Evolutionary conservation across 2,113 vertebrate species (phyloP).

Genomic region (Recurvirostra avosetta): DNA sequence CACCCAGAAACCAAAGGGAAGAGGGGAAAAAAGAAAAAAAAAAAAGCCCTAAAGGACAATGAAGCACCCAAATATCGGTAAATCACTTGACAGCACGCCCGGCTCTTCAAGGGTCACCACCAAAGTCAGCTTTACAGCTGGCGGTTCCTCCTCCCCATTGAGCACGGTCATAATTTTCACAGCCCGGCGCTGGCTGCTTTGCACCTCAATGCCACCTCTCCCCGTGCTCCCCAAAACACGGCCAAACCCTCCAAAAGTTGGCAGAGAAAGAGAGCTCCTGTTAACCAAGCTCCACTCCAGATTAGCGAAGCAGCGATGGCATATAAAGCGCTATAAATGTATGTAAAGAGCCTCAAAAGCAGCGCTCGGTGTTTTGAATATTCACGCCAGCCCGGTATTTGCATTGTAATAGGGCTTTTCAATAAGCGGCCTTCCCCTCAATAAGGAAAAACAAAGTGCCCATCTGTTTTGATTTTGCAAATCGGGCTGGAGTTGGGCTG

Average conservation of each 20-base stretch:
- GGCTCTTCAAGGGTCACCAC: not conserved
- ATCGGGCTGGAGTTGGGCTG: not conserved
- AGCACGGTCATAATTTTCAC: not conserved
- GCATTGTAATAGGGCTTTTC: conserved; percentile 54
- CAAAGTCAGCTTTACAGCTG: not conserved
- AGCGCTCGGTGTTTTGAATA: not conserved
- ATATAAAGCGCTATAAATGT: not conserved
- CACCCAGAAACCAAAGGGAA: not conserved
- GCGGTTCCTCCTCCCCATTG: not conserved
- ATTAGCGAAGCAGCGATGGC: not conserved
- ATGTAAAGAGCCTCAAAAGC: conserved; percentile 10
- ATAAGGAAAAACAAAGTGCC: conserved; percentile 24
- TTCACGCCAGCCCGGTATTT: conserved; percentile 49
- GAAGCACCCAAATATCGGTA: not conserved
- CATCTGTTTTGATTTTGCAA: conserved; percentile 38
- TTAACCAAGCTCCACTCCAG: not conserved
- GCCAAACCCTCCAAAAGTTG: not conserved
- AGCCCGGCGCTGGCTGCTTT: not conserved
- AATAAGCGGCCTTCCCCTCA: not conserved
- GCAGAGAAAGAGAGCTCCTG: not conserved
- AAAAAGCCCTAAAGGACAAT: not conserved
- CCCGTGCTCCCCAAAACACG: not conserved
- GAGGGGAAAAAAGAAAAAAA: not conserved
- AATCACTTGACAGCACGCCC: not conserved
- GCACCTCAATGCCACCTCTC: not conserved